Base-by-base conservation (phyloP, 35 echinoderm and acorn worm species). In the Chiridota heheva region DNA sequence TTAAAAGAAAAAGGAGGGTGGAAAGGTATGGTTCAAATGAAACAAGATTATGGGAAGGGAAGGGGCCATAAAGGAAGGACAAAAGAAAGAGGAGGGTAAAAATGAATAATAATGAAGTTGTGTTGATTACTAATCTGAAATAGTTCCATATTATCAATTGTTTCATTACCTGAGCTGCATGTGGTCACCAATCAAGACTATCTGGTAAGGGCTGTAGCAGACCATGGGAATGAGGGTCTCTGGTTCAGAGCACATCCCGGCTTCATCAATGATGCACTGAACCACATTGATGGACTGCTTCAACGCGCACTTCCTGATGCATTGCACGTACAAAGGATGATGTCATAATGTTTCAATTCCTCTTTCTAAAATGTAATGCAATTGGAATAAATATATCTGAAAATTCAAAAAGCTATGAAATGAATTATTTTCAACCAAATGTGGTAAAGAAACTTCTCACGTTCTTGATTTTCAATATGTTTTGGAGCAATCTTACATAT, bases 171-270 rank as follows among this genome's bases (percentile, higher is more conserved):
- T 76, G 33, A 89, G 77, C 26, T 89, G 86, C 33, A 81, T 80
- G 36, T 89, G 86, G 41, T 89, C 86, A 16, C 86, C 86, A 36
- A 89, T 73, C 7, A 86, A 36, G 7, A 86, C 83, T 13, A 86
- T 29, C 26, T 74, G 49, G 7, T 40, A 18, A 26, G 83, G 83
- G 5, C 46, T 70, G 18, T 28, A 73, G 28, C 27, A 5, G 3
- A 83, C 79, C 0, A 90, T 78, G 20, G 87, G 87, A 20, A 90
- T 74, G 40, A 90, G 34, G 16, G 87, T 90, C 58, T 90, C 87
- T 51, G 87, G 87, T 48, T 90, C 67, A 41, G 35, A 76, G 71
- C 87, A 90, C 87, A 90, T 90, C 4, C 87, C 87, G 17, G 78
- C 78, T 51, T 90, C 87, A 58, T 90, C 87, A 16, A 90, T 70